A percentile compares a stretch with the other conserved stretches of the same genome.
These are phyloP conservation scores for Phycodurus eques DNA, from an alignment of 2,113 vertebrate species.

Conservation along the genomic window DNA sequence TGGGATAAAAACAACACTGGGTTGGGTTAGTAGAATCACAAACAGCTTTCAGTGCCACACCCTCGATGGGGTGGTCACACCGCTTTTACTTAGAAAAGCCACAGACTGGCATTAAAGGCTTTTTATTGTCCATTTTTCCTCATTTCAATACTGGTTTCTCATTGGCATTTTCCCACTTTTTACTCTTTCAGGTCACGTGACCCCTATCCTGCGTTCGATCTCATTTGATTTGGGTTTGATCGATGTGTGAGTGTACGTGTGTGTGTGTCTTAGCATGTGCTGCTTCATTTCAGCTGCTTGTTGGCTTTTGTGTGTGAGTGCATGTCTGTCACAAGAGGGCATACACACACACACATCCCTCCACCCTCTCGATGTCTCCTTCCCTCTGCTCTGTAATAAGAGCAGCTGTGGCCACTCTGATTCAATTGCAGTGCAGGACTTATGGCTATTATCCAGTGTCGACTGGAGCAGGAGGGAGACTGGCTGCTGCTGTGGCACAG, in stretches of 20 bases:
- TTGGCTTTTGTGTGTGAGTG: conserved; percentile 18
- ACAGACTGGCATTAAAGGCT: conserved; percentile 11
- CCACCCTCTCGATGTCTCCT: conserved; percentile 32
- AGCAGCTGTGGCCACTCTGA: conserved; percentile 73
- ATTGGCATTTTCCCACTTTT: conserved; percentile 1
- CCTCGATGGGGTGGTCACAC: conserved; percentile 26
- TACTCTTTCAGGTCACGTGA: conserved; percentile 26
- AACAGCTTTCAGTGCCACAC: conserved; percentile 37
- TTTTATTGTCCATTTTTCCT: conserved; percentile 35
- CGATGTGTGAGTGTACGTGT: neutral
- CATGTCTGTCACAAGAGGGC: conserved; percentile 13
- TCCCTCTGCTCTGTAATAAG: conserved; percentile 61
- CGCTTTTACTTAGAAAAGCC: conserved; percentile 19
- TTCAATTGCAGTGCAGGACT: conserved; percentile 69
- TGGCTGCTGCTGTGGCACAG: conserved; percentile 46
- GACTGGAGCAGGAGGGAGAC: conserved; percentile 33
- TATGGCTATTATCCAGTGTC: conserved; percentile 56
- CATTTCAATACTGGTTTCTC: conserved; percentile 1
- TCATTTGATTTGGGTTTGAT: conserved; percentile 25
- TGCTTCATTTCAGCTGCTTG: conserved; percentile 23
- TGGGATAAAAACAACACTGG: conserved; percentile 21
- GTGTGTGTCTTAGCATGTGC: neutral
- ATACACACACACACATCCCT: conserved; percentile 1
- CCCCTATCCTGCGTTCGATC: conserved; percentile 23
- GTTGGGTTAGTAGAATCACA: conserved; percentile 14